phyloP scores from a whole-genome alignment of 1,140 invertebrate genomes.

The Drosophila ficusphila region DNA sequence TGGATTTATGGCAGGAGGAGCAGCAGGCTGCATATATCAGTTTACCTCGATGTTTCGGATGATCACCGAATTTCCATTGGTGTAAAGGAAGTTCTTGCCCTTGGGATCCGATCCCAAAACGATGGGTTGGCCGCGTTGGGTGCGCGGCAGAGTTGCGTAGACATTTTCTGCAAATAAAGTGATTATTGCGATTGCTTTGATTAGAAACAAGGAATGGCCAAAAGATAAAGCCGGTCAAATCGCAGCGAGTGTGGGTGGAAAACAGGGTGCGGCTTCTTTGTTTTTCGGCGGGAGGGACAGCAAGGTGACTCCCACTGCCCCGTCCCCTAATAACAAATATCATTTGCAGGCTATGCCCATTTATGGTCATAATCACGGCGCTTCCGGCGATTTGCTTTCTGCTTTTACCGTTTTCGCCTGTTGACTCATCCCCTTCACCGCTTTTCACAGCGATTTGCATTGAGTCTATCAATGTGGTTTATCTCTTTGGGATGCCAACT shows the following conservation, averaged over 20 bases:
- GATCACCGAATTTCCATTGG: constrained; percentile 98
- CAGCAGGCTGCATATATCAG: constrained; percentile 36
- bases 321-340: background rate
- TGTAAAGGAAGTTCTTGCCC: constrained; percentile 98
- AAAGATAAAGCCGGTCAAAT: constrained; percentile 19
- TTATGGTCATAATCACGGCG: constrained; percentile 72
- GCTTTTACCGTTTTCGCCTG: constrained; percentile 67
- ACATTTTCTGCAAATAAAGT: constrained; percentile 89
- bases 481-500: constrained; percentile 43
- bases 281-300: background rate
- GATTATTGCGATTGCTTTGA: background rate
- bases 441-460: constrained; percentile 4
- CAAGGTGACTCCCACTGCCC: background rate
- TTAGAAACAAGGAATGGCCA: constrained; percentile 55
- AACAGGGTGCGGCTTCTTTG: constrained; percentile 61
- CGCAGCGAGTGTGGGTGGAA: constrained; percentile 6
- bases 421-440: constrained; percentile 67
- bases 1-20: constrained; percentile 42
- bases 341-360: constrained; percentile 38
- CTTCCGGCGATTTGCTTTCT: constrained; percentile 59
- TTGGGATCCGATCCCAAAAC: constrained; percentile 98
- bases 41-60: constrained; percentile 97
- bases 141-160: constrained; percentile 96
- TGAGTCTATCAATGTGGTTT: constrained; percentile 7
- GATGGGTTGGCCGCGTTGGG: constrained; percentile 95